Conservation (phyloP, 2,888 invertebrate species). For the Drosophila testacea region DNA sequence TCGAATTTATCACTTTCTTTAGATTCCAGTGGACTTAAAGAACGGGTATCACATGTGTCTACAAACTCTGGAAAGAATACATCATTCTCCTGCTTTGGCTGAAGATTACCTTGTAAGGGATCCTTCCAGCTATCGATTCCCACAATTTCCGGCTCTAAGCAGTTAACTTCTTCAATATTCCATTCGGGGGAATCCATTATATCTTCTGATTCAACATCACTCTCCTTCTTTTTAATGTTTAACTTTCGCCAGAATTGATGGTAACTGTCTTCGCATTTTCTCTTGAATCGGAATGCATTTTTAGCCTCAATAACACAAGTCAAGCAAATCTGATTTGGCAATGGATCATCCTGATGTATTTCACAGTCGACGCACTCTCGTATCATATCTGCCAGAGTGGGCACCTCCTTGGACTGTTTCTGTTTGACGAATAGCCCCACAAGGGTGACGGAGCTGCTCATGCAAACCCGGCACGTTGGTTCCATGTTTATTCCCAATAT, state of each 20-base stretch:
- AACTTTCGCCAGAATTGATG: conserved; percentile 8
- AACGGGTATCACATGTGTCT: background rate
- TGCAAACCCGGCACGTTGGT: conserved; percentile 43
- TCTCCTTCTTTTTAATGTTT: background rate
- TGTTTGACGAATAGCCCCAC: conserved; percentile 38
- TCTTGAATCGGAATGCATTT: conserved; percentile 50
- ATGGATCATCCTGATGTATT: conserved; percentile 33
- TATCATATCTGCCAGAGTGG: conserved; percentile 46
- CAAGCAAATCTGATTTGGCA: conserved; percentile 51
- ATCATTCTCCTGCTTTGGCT: background rate
- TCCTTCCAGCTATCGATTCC: background rate
- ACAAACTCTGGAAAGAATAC: no score
- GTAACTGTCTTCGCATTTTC: conserved; percentile 45
- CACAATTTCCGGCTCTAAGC: background rate
- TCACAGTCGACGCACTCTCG: conserved; percentile 36
- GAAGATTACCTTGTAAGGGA: background rate
- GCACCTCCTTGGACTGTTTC: conserved; percentile 5
- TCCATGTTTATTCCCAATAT: conserved; percentile 23
- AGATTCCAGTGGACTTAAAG: background rate
- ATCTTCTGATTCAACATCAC: background rate
- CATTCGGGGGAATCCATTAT: background rate
- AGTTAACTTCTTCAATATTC: background rate
- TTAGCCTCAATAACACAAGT: conserved; percentile 37
- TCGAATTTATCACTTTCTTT: background rate
- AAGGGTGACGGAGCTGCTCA: conserved; percentile 25